Base-by-base conservation (phyloP, 2,888 invertebrate species). In the Iselma pallidipennis region DNA sequence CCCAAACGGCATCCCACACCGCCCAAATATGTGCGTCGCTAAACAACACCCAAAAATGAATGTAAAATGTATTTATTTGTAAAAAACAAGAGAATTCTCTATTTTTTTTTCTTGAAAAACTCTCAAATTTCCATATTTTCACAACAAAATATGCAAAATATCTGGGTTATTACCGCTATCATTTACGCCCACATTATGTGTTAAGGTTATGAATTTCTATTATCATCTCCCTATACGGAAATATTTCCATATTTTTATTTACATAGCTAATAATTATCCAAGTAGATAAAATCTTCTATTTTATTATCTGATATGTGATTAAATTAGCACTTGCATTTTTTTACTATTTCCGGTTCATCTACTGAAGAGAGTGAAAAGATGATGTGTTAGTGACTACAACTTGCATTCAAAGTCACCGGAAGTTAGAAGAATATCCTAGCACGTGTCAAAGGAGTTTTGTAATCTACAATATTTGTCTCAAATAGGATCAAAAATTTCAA, bases 401-500 rank as follows among this genome's bases (percentile, higher is more conserved):
- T 12, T 10, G 33, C 9, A 33, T 33, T 33, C 10, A 33, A 33
- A 33, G 9, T 9, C 33, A 9, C 9, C 33, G 9, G 14, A 29
- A 21, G 14, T 49, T n/a, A n/a, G n/a, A n/a, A n/a, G n/a, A n/a
- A n/a, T n/a, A n/a, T n/a, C n/a, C n/a, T n/a, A n/a, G n/a, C n/a
- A n/a, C n/a, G n/a, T n/a, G n/a, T n/a, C n/a, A n/a, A n/a, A 31
- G 49, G 49, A 49, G 26, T 19, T 52, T 19, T 52, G 16, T 23
- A 52, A 52, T 29, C 12, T 16, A 19, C 10, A 49, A 21, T 28
- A 52, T 33, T 23, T 31, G 33, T 21, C n/a, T 31, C 29, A 26
- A 28, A 16, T 31, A 52, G 33, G 52, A 31, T 48, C 12, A 16
- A 60, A 60, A 60, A 60, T 42, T 59, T 52, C 56, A 60, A 60